Percentiles rank a stretch among this genome's conserved stretches.
phyloP scores from a whole-genome alignment of 2,888 invertebrate species.

The Autographa gamma region DNA sequence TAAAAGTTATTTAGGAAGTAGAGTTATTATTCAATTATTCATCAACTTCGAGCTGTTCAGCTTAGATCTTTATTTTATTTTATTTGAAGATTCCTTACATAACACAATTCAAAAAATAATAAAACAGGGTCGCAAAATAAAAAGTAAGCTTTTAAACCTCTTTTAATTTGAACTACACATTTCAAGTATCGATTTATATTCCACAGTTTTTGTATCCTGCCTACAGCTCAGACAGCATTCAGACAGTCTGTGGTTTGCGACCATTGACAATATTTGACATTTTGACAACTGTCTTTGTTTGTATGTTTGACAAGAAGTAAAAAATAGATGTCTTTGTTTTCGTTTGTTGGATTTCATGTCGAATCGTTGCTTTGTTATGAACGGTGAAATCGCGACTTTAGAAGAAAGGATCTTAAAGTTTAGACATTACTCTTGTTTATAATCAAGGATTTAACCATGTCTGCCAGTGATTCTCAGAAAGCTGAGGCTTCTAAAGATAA shows the following conservation, averaged over 20 bases:
- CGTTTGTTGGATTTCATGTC: constrained; percentile 56
- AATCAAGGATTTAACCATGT: constrained; percentile 69
- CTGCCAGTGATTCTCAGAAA: constrained; percentile 81
- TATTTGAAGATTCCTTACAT: no score
- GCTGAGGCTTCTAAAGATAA: constrained; percentile 82
- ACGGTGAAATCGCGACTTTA: constrained; percentile 32
- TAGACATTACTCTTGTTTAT: constrained; percentile 2
- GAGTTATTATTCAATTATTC: no score
- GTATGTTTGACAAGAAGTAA: constrained; percentile 37
- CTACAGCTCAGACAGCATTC: background rate
- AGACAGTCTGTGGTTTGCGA: background rate
- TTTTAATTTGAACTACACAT: no score
- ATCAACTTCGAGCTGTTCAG: no score
- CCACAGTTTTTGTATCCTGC: no score
- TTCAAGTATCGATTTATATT: no score
- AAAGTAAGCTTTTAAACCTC: no score
- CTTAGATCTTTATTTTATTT: no score
- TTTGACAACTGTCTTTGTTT: constrained; percentile 10
- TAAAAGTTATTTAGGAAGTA: no score
- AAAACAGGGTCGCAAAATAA: no score
- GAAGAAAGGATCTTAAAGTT: constrained; percentile 19
- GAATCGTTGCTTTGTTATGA: constrained; percentile 54
- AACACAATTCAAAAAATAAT: no score
- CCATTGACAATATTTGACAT: background rate
- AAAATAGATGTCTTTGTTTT: constrained; percentile 70